Evolutionary conservation across 2,888 invertebrate species (phyloP).

Genomic region (Alsophila aescularia): DNA sequence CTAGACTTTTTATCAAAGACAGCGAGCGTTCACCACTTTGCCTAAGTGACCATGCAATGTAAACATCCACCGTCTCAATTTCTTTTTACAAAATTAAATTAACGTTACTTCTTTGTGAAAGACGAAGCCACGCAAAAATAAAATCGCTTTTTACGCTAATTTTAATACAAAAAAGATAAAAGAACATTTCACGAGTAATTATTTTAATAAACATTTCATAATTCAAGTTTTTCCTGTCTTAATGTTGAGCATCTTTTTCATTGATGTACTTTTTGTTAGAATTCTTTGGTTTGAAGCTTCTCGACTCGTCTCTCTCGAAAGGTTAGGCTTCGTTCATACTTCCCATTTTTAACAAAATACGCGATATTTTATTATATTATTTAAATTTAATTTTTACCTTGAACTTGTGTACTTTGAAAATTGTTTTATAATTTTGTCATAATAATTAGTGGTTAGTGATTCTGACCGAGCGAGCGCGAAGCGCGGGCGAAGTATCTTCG

Average conservation of each 20-base stretch:
- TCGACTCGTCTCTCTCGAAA: background rate
- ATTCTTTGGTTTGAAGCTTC: conserved; percentile 9
- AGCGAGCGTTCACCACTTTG: conserved; percentile 7
- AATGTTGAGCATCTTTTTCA: conserved; percentile 10
- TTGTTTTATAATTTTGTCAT: too few relatives aligned
- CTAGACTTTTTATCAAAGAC: conserved; percentile 2
- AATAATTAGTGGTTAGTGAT: too few relatives aligned
- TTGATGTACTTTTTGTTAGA: conserved; percentile 3
- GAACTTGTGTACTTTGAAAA: too few relatives aligned
- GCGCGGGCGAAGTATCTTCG: too few relatives aligned
- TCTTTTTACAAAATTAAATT: conserved; percentile 5
- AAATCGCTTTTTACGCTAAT: conserved; percentile 11
- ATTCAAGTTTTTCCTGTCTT: conserved; percentile 7
- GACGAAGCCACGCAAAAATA: conserved; percentile 7
- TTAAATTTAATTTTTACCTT: too few relatives aligned
- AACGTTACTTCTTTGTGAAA: background rate
- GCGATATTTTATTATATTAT: too few relatives aligned
- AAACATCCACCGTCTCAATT: background rate
- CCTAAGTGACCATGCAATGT: conserved; percentile 13
- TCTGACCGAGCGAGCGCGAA: too few relatives aligned
- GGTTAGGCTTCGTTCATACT: too few relatives aligned
- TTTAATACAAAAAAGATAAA: conserved; percentile 18
- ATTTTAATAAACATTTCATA: conserved; percentile 19
- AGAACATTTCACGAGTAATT: conserved; percentile 16
- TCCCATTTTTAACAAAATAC: background rate